phyloP scores from a whole-genome alignment of 2,113 vertebrate species.

The Myiopsitta monachus region DNA sequence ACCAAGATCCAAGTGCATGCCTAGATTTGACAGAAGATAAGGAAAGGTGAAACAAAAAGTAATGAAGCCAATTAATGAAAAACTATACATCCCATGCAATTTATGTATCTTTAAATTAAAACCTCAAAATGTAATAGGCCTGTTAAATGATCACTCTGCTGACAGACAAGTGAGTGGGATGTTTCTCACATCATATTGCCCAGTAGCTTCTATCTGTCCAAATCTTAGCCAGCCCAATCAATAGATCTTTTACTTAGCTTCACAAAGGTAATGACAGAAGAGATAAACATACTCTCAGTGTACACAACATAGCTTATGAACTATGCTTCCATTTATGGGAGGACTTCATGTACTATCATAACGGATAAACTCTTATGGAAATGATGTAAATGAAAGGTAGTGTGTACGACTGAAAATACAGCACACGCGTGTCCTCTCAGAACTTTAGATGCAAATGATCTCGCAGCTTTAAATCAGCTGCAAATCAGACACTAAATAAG shows the following conservation, averaged over 20 bases:
- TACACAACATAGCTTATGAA: not conserved
- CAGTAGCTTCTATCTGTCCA: not conserved
- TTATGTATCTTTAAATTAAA: not conserved
- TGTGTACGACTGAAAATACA: not conserved
- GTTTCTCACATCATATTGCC: not conserved
- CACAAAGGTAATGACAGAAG: not conserved
- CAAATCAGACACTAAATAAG: not conserved
- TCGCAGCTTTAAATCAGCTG: not conserved
- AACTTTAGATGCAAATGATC: not conserved
- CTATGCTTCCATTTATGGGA: not conserved
- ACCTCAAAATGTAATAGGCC: not conserved
- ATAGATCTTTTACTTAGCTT: not conserved
- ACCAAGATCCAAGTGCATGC: not conserved
- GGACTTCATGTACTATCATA: not conserved
- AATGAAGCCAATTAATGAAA: conserved; percentile 24
- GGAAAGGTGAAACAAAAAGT: conserved; percentile 37
- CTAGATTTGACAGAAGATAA: conserved; percentile 43
- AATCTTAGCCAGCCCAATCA: not conserved
- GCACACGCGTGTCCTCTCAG: not conserved
- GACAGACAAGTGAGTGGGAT: not conserved
- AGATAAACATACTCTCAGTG: not conserved
- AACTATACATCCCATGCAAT: not conserved
- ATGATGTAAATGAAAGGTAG: not conserved
- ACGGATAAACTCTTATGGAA: not conserved
- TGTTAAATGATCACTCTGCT: not conserved